Evolutionary conservation across 2,888 invertebrate species (phyloP), one percentile per base, ranked within the genome.

Genomic region (Periphyllus acericola): DNA sequence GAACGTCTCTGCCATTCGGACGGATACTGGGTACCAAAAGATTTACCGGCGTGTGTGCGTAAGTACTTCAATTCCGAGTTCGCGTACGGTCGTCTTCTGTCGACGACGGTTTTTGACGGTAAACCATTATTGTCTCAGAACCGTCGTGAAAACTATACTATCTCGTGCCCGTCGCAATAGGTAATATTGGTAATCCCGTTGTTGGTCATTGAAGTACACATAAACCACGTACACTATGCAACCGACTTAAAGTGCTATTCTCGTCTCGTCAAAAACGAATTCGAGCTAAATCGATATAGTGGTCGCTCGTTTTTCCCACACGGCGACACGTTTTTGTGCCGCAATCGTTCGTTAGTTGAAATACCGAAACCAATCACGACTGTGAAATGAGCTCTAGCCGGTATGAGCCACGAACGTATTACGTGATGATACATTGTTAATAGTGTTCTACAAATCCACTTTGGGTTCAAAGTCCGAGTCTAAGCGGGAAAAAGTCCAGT

Each of bases 11-110:
- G 98, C 91, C 96, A 97, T 91, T 95, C 96, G 1, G 97, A 97
- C 91, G 98, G 98, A 0, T 95, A 95, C 71, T 98, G 98, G 98
- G 94, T 94, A 21, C 97, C 97, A 0, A 96, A 96, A 91, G 97
- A 97, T 91, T 93, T 96, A 84, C 98, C 98, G 0, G 95, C 96
- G 89, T 98, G 98, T 93, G 96, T 97, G 93, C 96, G 97, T 97
- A 93, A 96, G 96, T 95, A 90, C 90, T 89, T 91, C 94, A 96
- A 96, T 91, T 95, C 96, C 93, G 98, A 98, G 90, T 98, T 98
- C 90, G 96, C 97, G 92, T 99, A 99, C 92, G 95, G 96, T 68
- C 94, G 96, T 78, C 97, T 99, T 83, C 71, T 75, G 25, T 29
- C 81, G 36, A 83, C 29, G 68, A 71, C 74, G 60, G 34, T 40